Conservation (phyloP, 1,140 invertebrate genomes). For the Sycophila sp. region DNA sequence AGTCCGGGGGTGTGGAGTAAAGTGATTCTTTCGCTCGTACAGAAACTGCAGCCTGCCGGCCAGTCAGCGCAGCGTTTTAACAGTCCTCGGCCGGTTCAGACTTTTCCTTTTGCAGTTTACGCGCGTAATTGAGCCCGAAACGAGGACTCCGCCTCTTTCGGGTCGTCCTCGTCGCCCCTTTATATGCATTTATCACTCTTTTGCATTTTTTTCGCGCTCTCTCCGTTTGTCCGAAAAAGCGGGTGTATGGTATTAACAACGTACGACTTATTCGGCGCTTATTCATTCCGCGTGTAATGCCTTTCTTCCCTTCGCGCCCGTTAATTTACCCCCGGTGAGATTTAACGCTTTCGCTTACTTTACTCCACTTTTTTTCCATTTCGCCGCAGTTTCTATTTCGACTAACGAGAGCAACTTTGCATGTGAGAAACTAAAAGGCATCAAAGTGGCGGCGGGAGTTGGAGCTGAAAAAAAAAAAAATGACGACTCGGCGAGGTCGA, state of each 20-base stretch:
- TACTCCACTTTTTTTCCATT: neutral
- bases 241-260: neutral
- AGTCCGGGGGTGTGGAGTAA: neutral
- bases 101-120: neutral
- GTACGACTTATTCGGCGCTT: too few relatives aligned
- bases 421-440: neutral
- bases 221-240: neutral
- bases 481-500: neutral
- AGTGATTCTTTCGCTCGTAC: neutral
- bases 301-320: neutral
- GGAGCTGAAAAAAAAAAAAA: neutral
- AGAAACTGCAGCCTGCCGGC: too few relatives aligned
- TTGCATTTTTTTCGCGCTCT: neutral
- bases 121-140: slow-evolving; percentile 16
- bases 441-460: neutral
- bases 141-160: too few relatives aligned
- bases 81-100: neutral
- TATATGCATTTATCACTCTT: slow-evolving; percentile 5
- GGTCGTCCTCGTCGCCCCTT: slow-evolving; percentile 1
- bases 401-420: neutral
- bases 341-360: neutral
- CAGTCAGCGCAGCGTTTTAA: neutral
- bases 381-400: neutral
- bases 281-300: too few relatives aligned
- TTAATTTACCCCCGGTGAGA: neutral